A percentile compares a stretch with the other conserved stretches of the same genome.
Evolutionary conservation across 2,797 vertebrate species (phyloP).

Genomic region (Smutsia gigantea): DNA sequence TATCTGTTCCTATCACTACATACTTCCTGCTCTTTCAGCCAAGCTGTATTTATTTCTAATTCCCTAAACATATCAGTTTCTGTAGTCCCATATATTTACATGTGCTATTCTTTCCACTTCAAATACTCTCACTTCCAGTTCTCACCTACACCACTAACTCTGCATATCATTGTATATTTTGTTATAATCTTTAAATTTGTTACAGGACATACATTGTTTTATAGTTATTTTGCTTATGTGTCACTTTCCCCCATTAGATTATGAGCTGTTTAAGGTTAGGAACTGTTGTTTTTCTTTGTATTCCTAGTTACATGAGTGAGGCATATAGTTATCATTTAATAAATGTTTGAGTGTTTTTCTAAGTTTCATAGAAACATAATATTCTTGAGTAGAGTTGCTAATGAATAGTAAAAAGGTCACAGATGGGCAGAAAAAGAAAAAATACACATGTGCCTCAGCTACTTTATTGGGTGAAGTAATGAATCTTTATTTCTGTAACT

Average conservation of each 20-base stretch:
- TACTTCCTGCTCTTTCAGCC: not conserved
- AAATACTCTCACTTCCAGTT: not conserved
- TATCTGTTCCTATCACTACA: not conserved
- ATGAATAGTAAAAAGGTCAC: not conserved
- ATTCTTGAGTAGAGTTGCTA: conserved; percentile 33
- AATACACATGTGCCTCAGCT: not conserved
- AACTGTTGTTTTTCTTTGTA: not conserved
- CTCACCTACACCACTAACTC: not conserved
- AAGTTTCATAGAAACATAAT: conserved; percentile 31
- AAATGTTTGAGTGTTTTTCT: conserved; percentile 2
- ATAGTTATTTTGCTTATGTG: not conserved
- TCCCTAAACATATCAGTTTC: not conserved
- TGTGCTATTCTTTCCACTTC: not conserved
- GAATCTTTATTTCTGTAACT: conserved; percentile 52
- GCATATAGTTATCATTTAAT: not conserved
- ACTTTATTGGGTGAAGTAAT: not conserved
- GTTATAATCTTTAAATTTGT: conserved; percentile 28
- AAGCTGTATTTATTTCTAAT: not conserved
- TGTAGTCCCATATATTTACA: not conserved
- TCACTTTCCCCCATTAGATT: not conserved
- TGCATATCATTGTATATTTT: not conserved
- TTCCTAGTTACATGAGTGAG: not conserved
- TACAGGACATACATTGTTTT: not conserved
- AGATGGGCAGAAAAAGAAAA: not conserved
- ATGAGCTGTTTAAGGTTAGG: not conserved